phyloP scores from a whole-genome alignment of 2,797 vertebrate genomes.

The Chrosomus eos region DNA sequence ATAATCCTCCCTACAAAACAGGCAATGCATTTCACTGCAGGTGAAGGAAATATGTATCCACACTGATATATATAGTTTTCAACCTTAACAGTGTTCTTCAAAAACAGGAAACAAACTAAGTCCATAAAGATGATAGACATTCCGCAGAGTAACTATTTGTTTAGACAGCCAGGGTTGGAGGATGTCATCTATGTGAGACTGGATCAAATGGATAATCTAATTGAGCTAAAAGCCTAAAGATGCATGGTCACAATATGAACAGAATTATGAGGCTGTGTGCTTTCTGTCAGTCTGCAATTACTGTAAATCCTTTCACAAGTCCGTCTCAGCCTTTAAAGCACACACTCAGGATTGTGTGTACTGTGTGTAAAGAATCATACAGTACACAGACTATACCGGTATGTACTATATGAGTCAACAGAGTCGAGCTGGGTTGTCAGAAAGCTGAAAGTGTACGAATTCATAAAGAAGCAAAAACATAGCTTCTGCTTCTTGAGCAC shows the following conservation, averaged over 20 bases:
- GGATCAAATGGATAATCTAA: conserved; percentile 59
- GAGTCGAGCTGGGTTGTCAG: conserved; percentile 8
- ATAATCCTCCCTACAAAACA: conserved; percentile 60
- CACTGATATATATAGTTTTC: conserved; percentile 50
- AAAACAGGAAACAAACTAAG: conserved; percentile 71
- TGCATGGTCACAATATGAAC: conserved; percentile 45
- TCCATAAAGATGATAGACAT: conserved; percentile 57
- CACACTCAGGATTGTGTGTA: neutral
- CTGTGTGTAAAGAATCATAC: conserved; percentile 24
- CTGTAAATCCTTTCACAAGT: conserved; percentile 60
- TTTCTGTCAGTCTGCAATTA: conserved; percentile 63
- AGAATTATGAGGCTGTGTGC: conserved; percentile 43
- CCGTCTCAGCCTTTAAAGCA: conserved; percentile 32
- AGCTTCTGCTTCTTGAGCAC: neutral
- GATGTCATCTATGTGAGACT: conserved; percentile 45
- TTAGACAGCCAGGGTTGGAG: conserved; percentile 36
- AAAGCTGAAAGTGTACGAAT: conserved; percentile 21
- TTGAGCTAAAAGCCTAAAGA: conserved; percentile 62
- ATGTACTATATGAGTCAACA: neutral
- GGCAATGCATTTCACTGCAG: conserved; percentile 74
- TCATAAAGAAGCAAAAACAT: conserved; percentile 23
- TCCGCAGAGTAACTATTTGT: conserved; percentile 39
- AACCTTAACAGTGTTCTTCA: conserved; percentile 28
- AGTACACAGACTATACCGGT: no score
- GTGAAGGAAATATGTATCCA: conserved; percentile 60